Base-by-base conservation (phyloP, 2,888 invertebrate species). In the Microctonus hyperodae region DNA sequence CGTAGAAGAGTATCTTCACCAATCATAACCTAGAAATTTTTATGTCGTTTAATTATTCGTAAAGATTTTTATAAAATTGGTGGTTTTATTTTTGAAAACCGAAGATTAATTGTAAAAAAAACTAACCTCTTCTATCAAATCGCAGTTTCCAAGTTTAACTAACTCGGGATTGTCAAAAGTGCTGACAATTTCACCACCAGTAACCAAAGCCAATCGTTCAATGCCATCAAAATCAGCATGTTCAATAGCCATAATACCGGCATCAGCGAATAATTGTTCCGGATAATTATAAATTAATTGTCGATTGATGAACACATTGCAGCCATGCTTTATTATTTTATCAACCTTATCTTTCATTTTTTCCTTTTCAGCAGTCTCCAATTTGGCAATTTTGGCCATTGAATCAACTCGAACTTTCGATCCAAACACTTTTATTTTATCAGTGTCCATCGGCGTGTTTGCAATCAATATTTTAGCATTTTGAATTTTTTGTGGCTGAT, bases 191-290 rank as follows among this genome's bases (percentile, higher is more conserved):
- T 99, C 99, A 68, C 97, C 98, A 64, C 97, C 98, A 70, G 98
- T 96, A 13, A 99, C 99, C 25, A 98, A 88, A 28, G 98, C 98
- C 67, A 99, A 87, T 70, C 98, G 89, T 84, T 99, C 98, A 78
- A 99, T 97, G 61, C 99, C 99, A 84, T 99, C 98, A 83, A 99
- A 99, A 84, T 99, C 99, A 2, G 99, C 99, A 84, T 99, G 99
- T 82, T 99, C 99, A 75, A 99, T 99, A 1, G 99, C 98, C 98
- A 99, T 99, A 9, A 98, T 90, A 57, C 95, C 94, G 53, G 96
- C 95, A 86, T 99, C 99, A 44, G 98, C 97, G 85, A 99, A 99
- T 76, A 99, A 86, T 85, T 99, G 99, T 85, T 99, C 99, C 0
- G 99, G 99, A 84, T 99, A 99, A 86, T 99, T 99, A 88, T 99